phyloP scores from a whole-genome alignment of 2,113 vertebrate species.

The Guaruba guarouba region DNA sequence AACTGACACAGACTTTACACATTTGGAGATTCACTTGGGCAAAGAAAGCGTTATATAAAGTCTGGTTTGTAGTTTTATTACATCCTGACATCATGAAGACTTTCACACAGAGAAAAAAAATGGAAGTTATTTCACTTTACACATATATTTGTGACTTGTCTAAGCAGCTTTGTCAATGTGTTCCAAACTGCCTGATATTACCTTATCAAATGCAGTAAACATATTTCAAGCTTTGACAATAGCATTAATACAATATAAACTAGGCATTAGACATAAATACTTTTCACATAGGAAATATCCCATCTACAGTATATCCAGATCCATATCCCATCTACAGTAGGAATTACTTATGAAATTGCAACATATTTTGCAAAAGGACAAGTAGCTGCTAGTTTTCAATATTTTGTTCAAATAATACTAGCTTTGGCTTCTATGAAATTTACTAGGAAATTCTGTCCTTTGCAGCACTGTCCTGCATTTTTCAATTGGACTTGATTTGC shows the following conservation, averaged over 20 bases:
- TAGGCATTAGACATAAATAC: neutral
- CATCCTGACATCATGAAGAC: neutral
- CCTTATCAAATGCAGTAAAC: neutral
- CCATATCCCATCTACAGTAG: neutral
- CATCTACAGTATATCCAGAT: neutral
- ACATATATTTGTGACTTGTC: rapidly evolving
- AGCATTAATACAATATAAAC: neutral
- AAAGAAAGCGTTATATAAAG: neutral
- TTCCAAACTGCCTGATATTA: neutral
- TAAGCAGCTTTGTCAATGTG: neutral
- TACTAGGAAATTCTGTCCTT: neutral
- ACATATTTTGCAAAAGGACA: neutral
- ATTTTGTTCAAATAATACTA: neutral
- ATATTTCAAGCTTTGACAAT: neutral
- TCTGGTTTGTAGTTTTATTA: neutral
- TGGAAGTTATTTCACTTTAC: neutral
- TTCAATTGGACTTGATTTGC: neutral
- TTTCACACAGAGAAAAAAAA: neutral
- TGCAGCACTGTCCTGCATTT: neutral
- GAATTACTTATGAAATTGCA: neutral
- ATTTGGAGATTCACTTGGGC: neutral
- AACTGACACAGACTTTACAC: neutral
- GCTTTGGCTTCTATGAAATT: neutral
- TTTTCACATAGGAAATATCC: neutral
- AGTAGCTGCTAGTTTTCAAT: neutral